A percentile compares a stretch with the other conserved stretches of the same genome.
Conservation (phyloP, 2,888 invertebrate genomes). For the Sinotaia quadrata region DNA sequence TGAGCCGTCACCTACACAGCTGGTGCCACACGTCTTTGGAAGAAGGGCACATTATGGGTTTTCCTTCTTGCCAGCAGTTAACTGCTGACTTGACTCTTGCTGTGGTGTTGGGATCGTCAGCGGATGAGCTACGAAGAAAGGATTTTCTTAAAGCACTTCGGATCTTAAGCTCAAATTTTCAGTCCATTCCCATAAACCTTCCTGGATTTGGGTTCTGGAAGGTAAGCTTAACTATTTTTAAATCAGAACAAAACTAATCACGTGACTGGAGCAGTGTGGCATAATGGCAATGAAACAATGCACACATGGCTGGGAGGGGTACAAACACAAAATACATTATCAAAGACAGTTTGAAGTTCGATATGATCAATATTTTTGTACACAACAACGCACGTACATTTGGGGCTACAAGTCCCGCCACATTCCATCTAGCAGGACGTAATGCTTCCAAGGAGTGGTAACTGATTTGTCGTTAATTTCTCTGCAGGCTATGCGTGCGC, state of each 20-base stretch:
- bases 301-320: too few species aligned
- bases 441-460: too few species aligned
- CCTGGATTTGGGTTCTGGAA: slow-evolving; percentile 33
- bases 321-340: too few species aligned
- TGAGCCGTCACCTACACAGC: slow-evolving; percentile 43
- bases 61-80: slow-evolving; percentile 51
- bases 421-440: too few species aligned
- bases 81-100: slow-evolving; percentile 48
- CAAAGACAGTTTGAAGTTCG: too few species aligned
- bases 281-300: too few species aligned
- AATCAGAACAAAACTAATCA: too few species aligned
- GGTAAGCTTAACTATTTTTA: slow-evolving; percentile 21
- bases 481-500: slow-evolving; percentile 61
- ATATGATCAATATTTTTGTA: too few species aligned
- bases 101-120: slow-evolving; percentile 52
- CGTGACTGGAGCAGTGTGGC: too few species aligned
- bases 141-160: slow-evolving; percentile 29
- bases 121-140: slow-evolving; percentile 27
- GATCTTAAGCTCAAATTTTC: slow-evolving; percentile 21
- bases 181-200: slow-evolving; percentile 26
- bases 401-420: too few species aligned
- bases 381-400: too few species aligned
- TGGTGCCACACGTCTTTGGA: slow-evolving; percentile 49
- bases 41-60: slow-evolving; percentile 43
- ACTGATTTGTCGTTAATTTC: too few species aligned